Evolutionary conservation across 2,888 invertebrate genomes (phyloP).

Genomic region (Anoplius nigerrimus): DNA sequence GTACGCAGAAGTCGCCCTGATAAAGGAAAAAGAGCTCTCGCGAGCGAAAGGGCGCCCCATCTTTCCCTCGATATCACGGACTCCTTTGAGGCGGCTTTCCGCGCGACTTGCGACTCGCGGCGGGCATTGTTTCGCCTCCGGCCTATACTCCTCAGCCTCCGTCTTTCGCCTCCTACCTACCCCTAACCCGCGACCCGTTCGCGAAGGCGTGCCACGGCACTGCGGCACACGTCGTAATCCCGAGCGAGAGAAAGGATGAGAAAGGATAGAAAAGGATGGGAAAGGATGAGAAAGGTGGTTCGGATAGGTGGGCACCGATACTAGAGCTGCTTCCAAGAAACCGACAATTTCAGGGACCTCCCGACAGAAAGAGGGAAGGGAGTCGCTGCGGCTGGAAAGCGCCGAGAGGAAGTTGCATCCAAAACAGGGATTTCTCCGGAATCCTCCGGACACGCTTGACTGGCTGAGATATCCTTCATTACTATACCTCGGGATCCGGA

Average conservation of each 20-base stretch:
- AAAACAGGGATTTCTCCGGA: slow-evolving; percentile 68
- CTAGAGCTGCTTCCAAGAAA: too few relatives aligned
- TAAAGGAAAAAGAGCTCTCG: neutral
- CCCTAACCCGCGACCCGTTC: neutral
- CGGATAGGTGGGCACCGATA: slow-evolving; percentile 1
- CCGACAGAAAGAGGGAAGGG: neutral
- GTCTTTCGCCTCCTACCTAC: neutral
- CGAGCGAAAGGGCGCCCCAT: slow-evolving; percentile 19
- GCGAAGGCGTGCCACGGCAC: slow-evolving; percentile 35
- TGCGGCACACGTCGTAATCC: slow-evolving; percentile 57
- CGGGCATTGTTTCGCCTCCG: slow-evolving; percentile 51
- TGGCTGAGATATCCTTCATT: slow-evolving; percentile 69
- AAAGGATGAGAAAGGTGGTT: slow-evolving; percentile 6
- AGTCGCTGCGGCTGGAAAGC: slow-evolving; percentile 6
- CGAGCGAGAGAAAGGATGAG: slow-evolving; percentile 37
- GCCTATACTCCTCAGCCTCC: slow-evolving; percentile 2
- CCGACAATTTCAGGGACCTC: too few relatives aligned
- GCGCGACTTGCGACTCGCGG: slow-evolving; percentile 43
- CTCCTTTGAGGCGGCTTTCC: slow-evolving; percentile 54
- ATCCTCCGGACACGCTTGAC: slow-evolving; percentile 62
- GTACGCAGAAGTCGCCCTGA: neutral
- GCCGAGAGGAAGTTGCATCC: slow-evolving; percentile 50
- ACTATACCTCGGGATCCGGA: slow-evolving; percentile 62
- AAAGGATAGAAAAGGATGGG: too few relatives aligned
- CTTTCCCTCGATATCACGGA: slow-evolving; percentile 48